A percentile compares a stretch with the other conserved stretches of the same genome.
Evolutionary conservation across 2,888 invertebrate species (phyloP).

Genomic region (Volucella zonaria): DNA sequence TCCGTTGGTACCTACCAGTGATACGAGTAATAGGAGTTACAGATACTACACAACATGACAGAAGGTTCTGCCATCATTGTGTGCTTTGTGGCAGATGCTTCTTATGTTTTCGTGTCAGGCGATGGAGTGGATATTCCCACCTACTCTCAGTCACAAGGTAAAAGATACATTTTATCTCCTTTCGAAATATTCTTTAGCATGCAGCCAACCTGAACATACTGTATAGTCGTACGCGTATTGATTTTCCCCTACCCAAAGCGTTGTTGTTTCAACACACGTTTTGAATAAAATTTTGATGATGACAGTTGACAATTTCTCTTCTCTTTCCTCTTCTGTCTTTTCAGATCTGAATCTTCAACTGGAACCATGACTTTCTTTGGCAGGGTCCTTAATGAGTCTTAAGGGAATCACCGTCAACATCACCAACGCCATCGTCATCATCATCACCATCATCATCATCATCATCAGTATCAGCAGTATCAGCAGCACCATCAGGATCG

Average conservation of each 20-base stretch:
- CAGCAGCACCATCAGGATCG: too few species aligned
- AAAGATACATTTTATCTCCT: conserved; percentile 28
- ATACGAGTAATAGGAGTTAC: background rate
- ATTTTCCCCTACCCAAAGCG: conserved; percentile 44
- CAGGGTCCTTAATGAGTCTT: conserved; percentile 42
- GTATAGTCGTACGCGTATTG: conserved; percentile 30
- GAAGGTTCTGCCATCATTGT: conserved; percentile 5
- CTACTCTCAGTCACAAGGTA: conserved; percentile 11
- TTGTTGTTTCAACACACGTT: conserved; percentile 32
- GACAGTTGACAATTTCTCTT: conserved; percentile 9
- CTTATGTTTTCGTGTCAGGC: conserved; percentile 22
- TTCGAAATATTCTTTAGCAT: conserved; percentile 40
- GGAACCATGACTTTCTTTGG: conserved; percentile 50
- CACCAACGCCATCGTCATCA: background rate
- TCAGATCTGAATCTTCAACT: conserved; percentile 49
- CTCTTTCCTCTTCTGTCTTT: conserved; percentile 20
- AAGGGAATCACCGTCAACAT: conserved; percentile 21
- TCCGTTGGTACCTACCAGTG: too few species aligned
- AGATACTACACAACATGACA: background rate
- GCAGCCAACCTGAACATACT: conserved; percentile 9
- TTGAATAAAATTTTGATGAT: conserved; percentile 21
- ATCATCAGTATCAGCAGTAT: too few species aligned
- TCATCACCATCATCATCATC: too few species aligned
- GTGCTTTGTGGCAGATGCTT: conserved; percentile 52
- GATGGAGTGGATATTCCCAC: conserved; percentile 33